Percentiles rank a stretch among this genome's conserved stretches.
Conservation (phyloP, 2,113 vertebrate species). For the Pachycephala philippinensis region DNA sequence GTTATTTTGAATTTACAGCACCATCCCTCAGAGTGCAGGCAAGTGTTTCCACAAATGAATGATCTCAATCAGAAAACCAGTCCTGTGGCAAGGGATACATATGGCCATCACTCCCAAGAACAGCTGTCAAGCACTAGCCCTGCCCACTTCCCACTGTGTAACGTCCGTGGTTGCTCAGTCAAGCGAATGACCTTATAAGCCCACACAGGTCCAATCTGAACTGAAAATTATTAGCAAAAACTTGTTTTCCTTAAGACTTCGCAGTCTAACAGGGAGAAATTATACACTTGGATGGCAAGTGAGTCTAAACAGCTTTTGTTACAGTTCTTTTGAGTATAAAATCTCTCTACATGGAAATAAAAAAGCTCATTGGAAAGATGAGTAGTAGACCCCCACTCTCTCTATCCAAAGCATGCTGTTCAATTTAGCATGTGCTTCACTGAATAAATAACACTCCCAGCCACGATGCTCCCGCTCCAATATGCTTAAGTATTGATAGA, state of each 20-base stretch:
- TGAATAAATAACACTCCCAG: slow-evolving; percentile 52
- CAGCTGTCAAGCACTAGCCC: slow-evolving; percentile 58
- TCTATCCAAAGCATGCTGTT: slow-evolving; percentile 41
- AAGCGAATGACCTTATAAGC: slow-evolving; percentile 57
- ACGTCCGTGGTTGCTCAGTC: slow-evolving; percentile 35
- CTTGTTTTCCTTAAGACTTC: not conserved
- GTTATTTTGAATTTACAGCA: slow-evolving; percentile 28
- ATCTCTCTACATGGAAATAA: slow-evolving; percentile 2
- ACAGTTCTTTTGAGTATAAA: slow-evolving; percentile 16
- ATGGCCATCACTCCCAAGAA: slow-evolving; percentile 60
- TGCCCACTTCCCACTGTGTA: slow-evolving; percentile 55
- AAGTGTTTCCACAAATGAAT: slow-evolving; percentile 45
- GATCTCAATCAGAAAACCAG: slow-evolving; percentile 56
- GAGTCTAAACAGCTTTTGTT: not conserved
- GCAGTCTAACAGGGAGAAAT: not conserved
- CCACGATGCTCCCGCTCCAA: slow-evolving; percentile 38
- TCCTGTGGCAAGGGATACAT: slow-evolving; percentile 61
- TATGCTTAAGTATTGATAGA: slow-evolving; percentile 70
- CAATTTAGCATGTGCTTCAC: slow-evolving; percentile 55
- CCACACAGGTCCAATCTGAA: slow-evolving; percentile 23
- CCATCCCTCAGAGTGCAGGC: slow-evolving; percentile 19
- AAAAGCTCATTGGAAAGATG: not conserved
- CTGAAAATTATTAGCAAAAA: slow-evolving; percentile 6
- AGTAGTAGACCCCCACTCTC: not conserved
- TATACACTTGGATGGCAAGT: not conserved